Evolutionary conservation across 2,888 invertebrate genomes (phyloP).

Genomic region (Graphium colonna): DNA sequence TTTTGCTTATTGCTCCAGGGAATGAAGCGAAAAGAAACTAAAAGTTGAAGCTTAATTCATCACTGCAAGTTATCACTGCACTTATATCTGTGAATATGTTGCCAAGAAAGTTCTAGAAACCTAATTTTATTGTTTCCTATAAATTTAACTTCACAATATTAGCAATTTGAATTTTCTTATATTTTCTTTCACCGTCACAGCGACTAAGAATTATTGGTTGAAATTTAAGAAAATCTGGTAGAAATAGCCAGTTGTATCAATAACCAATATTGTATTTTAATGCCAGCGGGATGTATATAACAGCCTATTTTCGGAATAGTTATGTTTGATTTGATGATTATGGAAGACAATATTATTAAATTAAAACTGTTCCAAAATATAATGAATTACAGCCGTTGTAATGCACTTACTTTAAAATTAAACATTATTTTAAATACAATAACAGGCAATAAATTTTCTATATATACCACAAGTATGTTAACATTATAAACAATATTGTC

Average conservation of each 20-base stretch:
- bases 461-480: no score
- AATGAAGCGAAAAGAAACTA: conserved; percentile 9
- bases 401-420: no score
- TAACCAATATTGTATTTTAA: not conserved
- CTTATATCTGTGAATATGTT: not conserved
- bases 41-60: conserved; percentile 3
- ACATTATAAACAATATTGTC: no score
- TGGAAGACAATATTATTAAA: no score
- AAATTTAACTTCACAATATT: not conserved
- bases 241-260: not conserved
- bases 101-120: conserved; percentile 1
- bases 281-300: not conserved
- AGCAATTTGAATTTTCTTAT: not conserved
- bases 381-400: no score
- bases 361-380: no score
- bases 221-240: not conserved
- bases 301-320: no score
- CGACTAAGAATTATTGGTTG: not conserved
- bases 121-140: not conserved
- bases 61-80: not conserved
- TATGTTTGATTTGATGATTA: no score
- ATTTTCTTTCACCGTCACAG: not conserved
- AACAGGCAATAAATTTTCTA: no score
- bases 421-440: no score
- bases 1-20: not conserved